Base-by-base conservation (phyloP, 2,888 invertebrate genomes). In the Agrotis segetum region DNA sequence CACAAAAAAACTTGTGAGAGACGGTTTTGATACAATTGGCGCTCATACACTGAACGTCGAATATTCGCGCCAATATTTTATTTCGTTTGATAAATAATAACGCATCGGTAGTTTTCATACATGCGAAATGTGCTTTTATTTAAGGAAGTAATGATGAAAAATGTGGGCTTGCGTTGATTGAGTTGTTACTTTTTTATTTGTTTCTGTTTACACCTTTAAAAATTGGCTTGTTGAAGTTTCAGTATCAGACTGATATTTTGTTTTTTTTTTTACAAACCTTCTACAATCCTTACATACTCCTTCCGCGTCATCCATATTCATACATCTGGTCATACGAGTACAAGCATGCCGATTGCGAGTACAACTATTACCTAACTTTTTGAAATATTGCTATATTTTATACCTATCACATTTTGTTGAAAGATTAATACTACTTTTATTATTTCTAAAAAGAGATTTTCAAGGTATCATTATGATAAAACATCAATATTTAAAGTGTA, bases 1-100 rank as follows among this genome's bases (percentile, higher is more conserved):
- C 79, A 85, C 77, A 86, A 88, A 85, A 88, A 46, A 46, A 46
- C 83, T 75, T 79, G 82, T 89, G 85, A 87, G 88, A 86, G 82
- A 82, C 82, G 82, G 71, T 85, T 89, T 88, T 89, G 86, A 90
- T 90, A 87, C 85, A 85, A 85, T 81, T 82, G 83, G 81, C 73
- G 74, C 67, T 75, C 56, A 74, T 75, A 67, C 66, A 62, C 34
- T 64, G 76, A 81, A 75, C 77, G 73, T 63, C 64, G 73, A 76
- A 63, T 79, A 74, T 85, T 77, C 74, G 61, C 24, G 46, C 59
- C 70, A 71, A 77, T 79, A 82, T 81, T 86, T 77, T 82, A 77
- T 68, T 71, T 67, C 24, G 58, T 71, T 62, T 69, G 58, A 63
- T 72, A 55, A 55, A 63, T 56, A 55, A 63, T 56, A 40, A 64